A percentile compares a stretch with the other conserved stretches of the same genome.
Conservation (phyloP, 2,888 invertebrate genomes). For the Vanessa cardui region DNA sequence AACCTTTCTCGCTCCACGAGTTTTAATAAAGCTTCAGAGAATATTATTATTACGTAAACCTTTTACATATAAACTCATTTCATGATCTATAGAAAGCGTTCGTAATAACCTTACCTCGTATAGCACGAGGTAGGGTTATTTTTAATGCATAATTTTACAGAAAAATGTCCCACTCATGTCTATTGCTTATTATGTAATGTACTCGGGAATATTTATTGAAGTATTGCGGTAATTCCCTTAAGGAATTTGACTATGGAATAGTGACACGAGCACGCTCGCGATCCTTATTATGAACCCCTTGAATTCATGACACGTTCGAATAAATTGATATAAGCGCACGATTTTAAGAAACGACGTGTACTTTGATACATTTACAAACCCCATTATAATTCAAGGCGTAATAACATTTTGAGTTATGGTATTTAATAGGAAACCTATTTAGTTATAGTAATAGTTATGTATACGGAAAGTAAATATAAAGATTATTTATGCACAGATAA, state of each 20-base stretch:
- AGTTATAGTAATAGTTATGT: background rate
- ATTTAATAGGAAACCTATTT: background rate
- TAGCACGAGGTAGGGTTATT: background rate
- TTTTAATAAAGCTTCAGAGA: constrained; percentile 20
- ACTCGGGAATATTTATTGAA: constrained; percentile 24
- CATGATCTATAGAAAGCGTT: constrained; percentile 4
- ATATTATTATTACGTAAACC: constrained; percentile 22
- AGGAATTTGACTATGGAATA: constrained; percentile 23
- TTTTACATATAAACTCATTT: constrained; percentile 15
- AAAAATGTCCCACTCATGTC: background rate
- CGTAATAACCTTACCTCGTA: too few relatives aligned
- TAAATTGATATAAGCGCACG: constrained; percentile 71
- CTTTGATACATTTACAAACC: constrained; percentile 60
- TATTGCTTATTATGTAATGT: constrained; percentile 12
- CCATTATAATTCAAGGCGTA: constrained; percentile 44
- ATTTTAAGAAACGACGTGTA: constrained; percentile 70
- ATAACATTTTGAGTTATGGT: constrained; percentile 28
- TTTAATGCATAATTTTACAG: constrained; percentile 4
- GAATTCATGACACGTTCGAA: constrained; percentile 61
- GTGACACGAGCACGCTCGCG: constrained; percentile 43
- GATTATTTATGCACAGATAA: constrained; percentile 2
- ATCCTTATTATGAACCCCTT: constrained; percentile 50
- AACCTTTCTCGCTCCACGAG: constrained; percentile 13
- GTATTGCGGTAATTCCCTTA: constrained; percentile 23
- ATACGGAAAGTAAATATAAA: background rate